Evolutionary conservation across 2,797 vertebrate species (phyloP), one percentile per base, ranked within the genome.

Genomic region (Lepidocolaptes lacrymiger): DNA sequence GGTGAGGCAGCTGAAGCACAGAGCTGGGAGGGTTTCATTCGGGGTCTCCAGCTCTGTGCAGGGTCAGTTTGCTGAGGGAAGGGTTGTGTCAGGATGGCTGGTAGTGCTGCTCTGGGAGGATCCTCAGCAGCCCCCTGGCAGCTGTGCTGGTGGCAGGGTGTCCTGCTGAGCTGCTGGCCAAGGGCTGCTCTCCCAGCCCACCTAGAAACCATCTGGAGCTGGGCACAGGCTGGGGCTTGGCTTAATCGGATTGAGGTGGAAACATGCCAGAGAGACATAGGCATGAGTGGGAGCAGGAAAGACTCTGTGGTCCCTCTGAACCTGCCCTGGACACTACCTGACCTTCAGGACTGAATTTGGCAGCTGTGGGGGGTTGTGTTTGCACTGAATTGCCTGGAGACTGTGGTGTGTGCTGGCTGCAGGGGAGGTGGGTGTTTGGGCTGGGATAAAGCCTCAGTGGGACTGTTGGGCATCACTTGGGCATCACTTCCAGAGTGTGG

Each of bases 141-240:
- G 93, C 71, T 58, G 51, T 64, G 89, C 51, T 44, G 52, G 52
- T 87, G 82, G 52, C 72, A 82, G 63, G 27, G 12, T 36, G 82
- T 56, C 43, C 63, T 8, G 1, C 4, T 0, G 20, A 58, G 56
- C 82, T 77, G 59, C 82, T 91, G 86, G 39, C 34, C 51, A 4
- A 55, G 36, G 27, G 26, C 83, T 85, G 64, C 68, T 56, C 39
- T 44, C 44, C 71, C 34, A 39, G 52, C 59, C 67, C 76, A 55
- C 85, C 85, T 91, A 87, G 74, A 85, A 91, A n/a, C 87, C 88
- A 69, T 69, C 91, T 95, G 95, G 92, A 93, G 63, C 75, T 67
- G 78, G 55, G 67, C 73, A 58, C 12, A 5, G 41, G 6, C 48
- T 2, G 5, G 64, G 46, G 13, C 49, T 49, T 34, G 52, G 54